Base-by-base conservation (phyloP, 2,888 invertebrate genomes). In the Schrankia costaestrigalis region DNA sequence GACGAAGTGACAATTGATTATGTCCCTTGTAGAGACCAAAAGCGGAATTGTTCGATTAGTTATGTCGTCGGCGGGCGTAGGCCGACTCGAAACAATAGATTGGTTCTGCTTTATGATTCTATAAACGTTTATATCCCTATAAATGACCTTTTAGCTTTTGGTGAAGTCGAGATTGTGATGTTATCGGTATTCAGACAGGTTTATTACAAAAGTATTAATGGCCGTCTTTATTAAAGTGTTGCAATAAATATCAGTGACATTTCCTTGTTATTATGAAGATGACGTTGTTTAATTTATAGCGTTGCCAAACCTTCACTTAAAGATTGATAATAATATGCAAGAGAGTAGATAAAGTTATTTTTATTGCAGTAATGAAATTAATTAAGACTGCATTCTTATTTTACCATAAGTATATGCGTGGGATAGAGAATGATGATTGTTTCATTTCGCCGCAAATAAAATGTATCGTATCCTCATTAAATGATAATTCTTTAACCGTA, bases 41-140 rank as follows among this genome's bases (percentile, higher is more conserved):
- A 86, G 79, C 72, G 68, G 81, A 78, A 79, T 83, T 67, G 69
- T 68, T 68, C 84, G 80, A 85, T 86, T 83, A 82, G 83, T 82
- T 78, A 81, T 78, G 79, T 84, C 71, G 73, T 61, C 71, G 69
- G 56, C 63, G 66, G 56, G 81, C 83, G 86, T 83, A 81, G 85
- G 82, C 63, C 62, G 78, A 59, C 63, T 68, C 61, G 73, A 78
- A 77, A 87, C 86, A 86, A 87, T 86, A 79, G 80, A 81, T 84
- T 72, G 81, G 72, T 67, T 72, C 74, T 82, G 76, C 69, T 87
- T 86, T 87, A 86, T 83, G 85, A 83, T 79, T 85, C 82, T 75
- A 86, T 84, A 86, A 87, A 84, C 81, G 79, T 86, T 86, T 82
- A 87, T 85, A 78, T 74, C 64, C 74, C 74, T 74, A 79, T 83